Evolutionary conservation across 2,113 vertebrate species (phyloP).

Genomic region (Nycticorax nycticorax): DNA sequence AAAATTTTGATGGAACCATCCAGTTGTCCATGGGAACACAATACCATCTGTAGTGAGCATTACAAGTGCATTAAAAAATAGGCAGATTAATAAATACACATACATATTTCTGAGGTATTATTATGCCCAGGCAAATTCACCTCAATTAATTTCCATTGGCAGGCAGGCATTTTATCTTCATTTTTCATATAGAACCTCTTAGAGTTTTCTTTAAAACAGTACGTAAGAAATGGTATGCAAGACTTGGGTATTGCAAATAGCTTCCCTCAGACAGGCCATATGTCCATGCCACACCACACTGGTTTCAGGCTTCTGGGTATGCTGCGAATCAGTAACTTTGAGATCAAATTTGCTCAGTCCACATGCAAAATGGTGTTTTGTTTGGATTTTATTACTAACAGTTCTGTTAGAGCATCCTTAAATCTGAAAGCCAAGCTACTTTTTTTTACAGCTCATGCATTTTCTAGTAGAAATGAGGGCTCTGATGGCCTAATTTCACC

Average conservation of each 20-base stretch:
- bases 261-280: neutral
- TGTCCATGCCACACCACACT: neutral
- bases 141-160: neutral
- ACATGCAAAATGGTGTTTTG: constrained; percentile 8
- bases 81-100: neutral
- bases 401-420: neutral
- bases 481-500: neutral
- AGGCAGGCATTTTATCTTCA: neutral
- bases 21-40: neutral
- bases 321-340: neutral
- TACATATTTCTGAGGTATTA: neutral
- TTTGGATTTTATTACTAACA: constrained; percentile 14
- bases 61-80: neutral
- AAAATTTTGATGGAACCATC: neutral
- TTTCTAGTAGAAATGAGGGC: neutral
- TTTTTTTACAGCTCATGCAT: neutral
- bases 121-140: neutral
- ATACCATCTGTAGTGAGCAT: neutral
- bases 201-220: neutral
- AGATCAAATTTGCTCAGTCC: neutral
- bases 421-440: neutral
- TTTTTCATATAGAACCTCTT: neutral
- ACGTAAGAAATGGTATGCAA: neutral
- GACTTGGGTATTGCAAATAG: neutral
- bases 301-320: neutral